These are phyloP conservation scores for Lochmaea crataegi DNA, from an alignment of 2,888 invertebrate species.

Conservation along the genomic window DNA sequence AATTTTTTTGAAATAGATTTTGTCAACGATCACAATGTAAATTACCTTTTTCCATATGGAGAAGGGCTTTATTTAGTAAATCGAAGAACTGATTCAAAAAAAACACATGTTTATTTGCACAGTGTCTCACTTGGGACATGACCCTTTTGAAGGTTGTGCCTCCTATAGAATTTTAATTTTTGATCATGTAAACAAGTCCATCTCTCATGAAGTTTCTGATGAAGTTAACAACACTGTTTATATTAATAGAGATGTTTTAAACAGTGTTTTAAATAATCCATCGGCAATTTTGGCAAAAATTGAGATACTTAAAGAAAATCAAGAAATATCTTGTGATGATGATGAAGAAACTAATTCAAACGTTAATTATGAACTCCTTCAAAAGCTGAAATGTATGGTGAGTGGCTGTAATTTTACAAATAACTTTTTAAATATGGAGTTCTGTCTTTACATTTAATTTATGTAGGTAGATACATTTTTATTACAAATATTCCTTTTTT, in stretches of 20 bases:
- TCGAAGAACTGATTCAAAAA: conserved; percentile 48
- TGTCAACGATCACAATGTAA: conserved; percentile 54
- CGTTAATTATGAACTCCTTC: conserved; percentile 42
- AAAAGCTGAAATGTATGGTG: conserved; percentile 54
- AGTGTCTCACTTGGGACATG: conserved; percentile 49
- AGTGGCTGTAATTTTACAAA: conserved; percentile 9
- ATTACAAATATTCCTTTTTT: too few species aligned
- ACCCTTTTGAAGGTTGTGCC: conserved; percentile 35
- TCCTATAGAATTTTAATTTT: conserved; percentile 45
- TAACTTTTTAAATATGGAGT: background rate
- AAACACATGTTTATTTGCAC: conserved; percentile 51
- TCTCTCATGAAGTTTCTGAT: conserved; percentile 34
- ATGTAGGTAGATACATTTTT: too few species aligned
- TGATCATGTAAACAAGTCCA: conserved; percentile 41
- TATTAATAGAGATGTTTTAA: conserved; percentile 42
- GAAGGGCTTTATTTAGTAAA: conserved; percentile 56
- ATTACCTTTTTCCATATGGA: conserved; percentile 53
- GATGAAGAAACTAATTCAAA: conserved; percentile 20
- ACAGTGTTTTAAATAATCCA: conserved; percentile 48
- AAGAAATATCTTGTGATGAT: conserved; percentile 21
- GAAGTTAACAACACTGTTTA: conserved; percentile 45
- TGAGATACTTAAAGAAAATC: conserved; percentile 37
- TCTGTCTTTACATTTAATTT: too few species aligned
- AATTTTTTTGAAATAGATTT: conserved; percentile 58
- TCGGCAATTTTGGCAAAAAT: conserved; percentile 48